Evolutionary conservation across 2,888 invertebrate genomes (phyloP).

Genomic region (Agrotis exclamationis): DNA sequence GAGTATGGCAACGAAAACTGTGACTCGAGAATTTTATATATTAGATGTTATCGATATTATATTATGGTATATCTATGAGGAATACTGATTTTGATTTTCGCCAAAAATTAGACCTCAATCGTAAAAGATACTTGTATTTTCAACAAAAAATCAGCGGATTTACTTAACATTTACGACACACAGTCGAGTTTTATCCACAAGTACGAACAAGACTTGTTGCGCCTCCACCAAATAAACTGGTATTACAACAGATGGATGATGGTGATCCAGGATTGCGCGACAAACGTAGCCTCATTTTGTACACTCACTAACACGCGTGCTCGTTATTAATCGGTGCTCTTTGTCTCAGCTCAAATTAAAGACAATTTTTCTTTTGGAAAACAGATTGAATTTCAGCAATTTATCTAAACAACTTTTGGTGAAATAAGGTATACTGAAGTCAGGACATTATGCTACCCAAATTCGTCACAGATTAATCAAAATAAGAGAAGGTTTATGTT

Average conservation of each 20-base stretch:
- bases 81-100: too few relatives aligned
- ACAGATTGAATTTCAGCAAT: not conserved
- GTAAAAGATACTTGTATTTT: too few relatives aligned
- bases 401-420: not conserved
- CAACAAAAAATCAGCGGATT: too few relatives aligned
- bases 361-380: not conserved
- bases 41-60: too few relatives aligned
- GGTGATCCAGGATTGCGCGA: not conserved
- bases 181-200: too few relatives aligned
- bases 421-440: too few relatives aligned
- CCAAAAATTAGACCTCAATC: too few relatives aligned
- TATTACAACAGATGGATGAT: conserved; percentile 1
- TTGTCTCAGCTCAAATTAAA: not conserved
- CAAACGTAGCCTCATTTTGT: not conserved
- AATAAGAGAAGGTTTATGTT: not conserved
- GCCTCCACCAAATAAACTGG: not conserved
- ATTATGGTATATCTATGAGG: too few relatives aligned
- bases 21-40: too few relatives aligned
- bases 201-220: conserved; percentile 17
- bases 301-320: not conserved
- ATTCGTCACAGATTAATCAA: not conserved
- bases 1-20: too few relatives aligned
- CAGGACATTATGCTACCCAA: too few relatives aligned
- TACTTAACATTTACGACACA: too few relatives aligned
- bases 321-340: not conserved